These are phyloP conservation scores for Pteromalus puparum DNA, from an alignment of 1,140 invertebrate species.

Conservation along the genomic window DNA sequence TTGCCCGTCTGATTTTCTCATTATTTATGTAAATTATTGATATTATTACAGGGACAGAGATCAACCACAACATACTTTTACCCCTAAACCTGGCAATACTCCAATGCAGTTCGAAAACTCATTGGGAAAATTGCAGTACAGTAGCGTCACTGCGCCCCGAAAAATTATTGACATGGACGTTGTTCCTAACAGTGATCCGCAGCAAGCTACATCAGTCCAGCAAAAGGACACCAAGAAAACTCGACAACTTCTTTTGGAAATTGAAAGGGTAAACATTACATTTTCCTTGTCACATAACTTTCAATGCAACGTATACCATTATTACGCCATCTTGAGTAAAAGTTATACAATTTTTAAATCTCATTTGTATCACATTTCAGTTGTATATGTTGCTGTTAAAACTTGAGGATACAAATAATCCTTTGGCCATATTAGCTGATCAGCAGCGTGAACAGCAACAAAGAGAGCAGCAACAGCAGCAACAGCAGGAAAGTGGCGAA, in stretches of 20 bases:
- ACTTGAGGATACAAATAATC: constrained; percentile 84
- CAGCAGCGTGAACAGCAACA: constrained; percentile 75
- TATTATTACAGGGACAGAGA: constrained; percentile 63
- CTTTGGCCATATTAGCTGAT: constrained; percentile 79
- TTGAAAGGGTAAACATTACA: constrained; percentile 80
- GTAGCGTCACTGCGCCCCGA: constrained; percentile 93
- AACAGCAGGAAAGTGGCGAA: constrained; percentile 43
- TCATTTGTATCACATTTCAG: constrained; percentile 46
- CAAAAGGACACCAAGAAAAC: constrained; percentile 80
- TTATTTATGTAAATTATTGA: constrained; percentile 1
- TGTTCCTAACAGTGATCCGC: constrained; percentile 78
- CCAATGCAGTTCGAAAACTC: constrained; percentile 95
- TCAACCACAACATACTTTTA: constrained; percentile 71
- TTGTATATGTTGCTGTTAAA: constrained; percentile 82
- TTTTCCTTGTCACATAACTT: constrained; percentile 36
- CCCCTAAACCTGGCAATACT: constrained; percentile 79
- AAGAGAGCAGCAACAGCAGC: constrained; percentile 65
- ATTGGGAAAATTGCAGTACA: constrained; percentile 89
- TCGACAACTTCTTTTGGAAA: constrained; percentile 86
- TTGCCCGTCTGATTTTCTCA: background rate
- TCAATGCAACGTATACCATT: background rate
- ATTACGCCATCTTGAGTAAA: background rate
- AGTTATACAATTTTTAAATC: background rate
- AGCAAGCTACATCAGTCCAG: constrained; percentile 67
- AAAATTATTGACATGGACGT: constrained; percentile 94